Evolutionary conservation across 2,113 vertebrate genomes (phyloP).

Genomic region (Gallinago media): DNA sequence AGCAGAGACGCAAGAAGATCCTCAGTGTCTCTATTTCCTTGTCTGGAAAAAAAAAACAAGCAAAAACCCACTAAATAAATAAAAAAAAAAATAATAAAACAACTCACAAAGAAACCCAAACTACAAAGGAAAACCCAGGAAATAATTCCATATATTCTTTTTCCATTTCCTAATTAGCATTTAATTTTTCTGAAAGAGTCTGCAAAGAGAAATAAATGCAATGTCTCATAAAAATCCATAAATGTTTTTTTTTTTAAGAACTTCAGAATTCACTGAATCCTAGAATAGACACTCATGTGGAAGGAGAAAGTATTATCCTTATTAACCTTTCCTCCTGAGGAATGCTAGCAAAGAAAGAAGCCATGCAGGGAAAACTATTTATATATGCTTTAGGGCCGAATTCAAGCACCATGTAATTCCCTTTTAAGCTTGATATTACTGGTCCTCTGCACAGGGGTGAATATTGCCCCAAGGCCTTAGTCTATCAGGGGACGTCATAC

Average conservation of each 20-base stretch:
- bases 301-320: slow-evolving; percentile 29
- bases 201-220: background rate
- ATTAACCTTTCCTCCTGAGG: slow-evolving; percentile 48
- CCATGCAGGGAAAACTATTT: slow-evolving; percentile 31
- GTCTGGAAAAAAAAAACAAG: no score
- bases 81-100: background rate
- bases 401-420: slow-evolving; percentile 14
- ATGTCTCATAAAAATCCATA: background rate
- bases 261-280: background rate
- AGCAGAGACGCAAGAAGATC: background rate
- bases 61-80: background rate
- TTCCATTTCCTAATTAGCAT: background rate
- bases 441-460: background rate
- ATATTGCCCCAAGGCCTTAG: background rate
- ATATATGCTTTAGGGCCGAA: slow-evolving; percentile 38
- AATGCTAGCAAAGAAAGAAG: slow-evolving; percentile 3
- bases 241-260: background rate
- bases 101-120: background rate
- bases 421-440: background rate
- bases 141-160: background rate
- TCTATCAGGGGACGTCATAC: background rate
- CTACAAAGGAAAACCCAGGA: background rate
- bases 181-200: background rate
- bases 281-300: background rate
- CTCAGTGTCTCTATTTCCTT: background rate